Evolutionary conservation across 92 coral and sea anemone genomes (phyloP), one percentile per base, ranked within the genome.

Genomic region (Heliopora coerulea): DNA sequence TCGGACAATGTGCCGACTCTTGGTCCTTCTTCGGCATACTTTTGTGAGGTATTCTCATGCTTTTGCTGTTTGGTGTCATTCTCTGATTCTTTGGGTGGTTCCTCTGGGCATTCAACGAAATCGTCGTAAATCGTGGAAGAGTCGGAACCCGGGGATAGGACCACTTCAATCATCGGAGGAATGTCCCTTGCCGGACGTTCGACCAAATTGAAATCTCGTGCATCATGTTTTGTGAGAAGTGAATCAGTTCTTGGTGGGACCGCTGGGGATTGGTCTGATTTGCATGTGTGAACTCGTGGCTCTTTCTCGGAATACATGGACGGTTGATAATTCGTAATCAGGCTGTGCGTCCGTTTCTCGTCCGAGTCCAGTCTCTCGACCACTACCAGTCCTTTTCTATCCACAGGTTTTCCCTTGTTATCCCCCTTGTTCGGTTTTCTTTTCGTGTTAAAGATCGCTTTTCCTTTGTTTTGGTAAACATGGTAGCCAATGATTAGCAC

Each of bases 121-220:
- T 67, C 74, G 37, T 67, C 74, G 25, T 23, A 15, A 17, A 21
- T 25, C 74, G 74, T 24, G 14, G 63, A 32, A 25, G 77, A 54
- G 34, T 34, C 63, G 48, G 62, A 70, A 32, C 54, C 77, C 32
- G 77, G 63, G n/a, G 77, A 54, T 44, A 70, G 17, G 3, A 70
- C 64, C 49, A 70, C 39, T 49, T 70, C 77, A 19, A 70, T 70
- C 62, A 70, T 70, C 63, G 77, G 77, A 54, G 77, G 77, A 30
- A 70, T 70, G 77, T 70, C 77, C 48, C 63, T 20, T 17, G 50
- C 28, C 31, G 77, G 77, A 70, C 52, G 62, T 70, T 70, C 49
- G 18, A 26, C 6, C 31, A 28, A 23, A 10, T 23, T 40, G 50
- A 46, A 27, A 26, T n/a, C n/a, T n/a, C 9, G 41, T 29, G 46